phyloP scores from a whole-genome alignment of 2,113 vertebrate species.

The Colaptes auratus region DNA sequence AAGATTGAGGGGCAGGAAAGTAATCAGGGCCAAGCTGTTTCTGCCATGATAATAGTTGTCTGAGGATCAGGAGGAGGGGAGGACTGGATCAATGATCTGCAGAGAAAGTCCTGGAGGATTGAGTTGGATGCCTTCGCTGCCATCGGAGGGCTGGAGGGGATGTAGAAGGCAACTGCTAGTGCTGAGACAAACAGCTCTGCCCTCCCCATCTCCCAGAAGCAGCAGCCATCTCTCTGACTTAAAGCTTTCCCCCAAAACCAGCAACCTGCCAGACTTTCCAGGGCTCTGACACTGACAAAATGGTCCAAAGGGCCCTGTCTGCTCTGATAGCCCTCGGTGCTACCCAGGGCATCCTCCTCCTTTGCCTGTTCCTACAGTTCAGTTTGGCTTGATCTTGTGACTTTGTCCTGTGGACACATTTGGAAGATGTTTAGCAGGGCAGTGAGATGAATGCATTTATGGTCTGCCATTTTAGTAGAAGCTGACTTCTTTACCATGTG shows the following conservation, averaged over 20 bases:
- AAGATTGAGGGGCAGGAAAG: constrained; percentile 41
- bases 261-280: neutral
- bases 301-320: accelerated
- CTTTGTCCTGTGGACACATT: neutral
- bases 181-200: neutral
- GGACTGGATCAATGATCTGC: constrained; percentile 11
- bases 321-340: neutral
- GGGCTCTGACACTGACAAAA: neutral
- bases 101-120: neutral
- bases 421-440: neutral
- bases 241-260: neutral
- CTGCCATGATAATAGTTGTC: neutral
- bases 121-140: neutral
- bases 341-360: neutral
- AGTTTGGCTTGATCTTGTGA: neutral
- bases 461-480: neutral
- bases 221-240: neutral
- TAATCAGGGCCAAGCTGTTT: constrained; percentile 43
- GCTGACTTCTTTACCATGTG: neutral
- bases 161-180: neutral
- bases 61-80: constrained; percentile 21
- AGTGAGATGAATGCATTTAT: neutral
- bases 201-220: neutral
- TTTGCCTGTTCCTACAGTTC: neutral
- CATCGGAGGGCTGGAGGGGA: neutral